Evolutionary conservation across 1,140 invertebrate species (phyloP), one percentile per base, ranked within the genome.

Genomic region (Achroia grisella): DNA sequence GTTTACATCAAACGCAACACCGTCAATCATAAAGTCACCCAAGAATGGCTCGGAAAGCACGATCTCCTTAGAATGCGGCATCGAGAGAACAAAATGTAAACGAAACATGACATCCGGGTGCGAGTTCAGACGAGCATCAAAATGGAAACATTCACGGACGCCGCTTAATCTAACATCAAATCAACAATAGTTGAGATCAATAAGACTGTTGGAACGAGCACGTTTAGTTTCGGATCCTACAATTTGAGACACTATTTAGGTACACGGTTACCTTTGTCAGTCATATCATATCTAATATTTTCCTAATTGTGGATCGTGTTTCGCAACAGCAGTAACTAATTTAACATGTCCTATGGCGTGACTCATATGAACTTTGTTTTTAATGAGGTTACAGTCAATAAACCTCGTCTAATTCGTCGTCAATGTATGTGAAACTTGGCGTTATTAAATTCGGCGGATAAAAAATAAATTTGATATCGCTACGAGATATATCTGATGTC

Each of bases 21-120:
- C 36, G 57, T 65, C 62, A 65, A 65, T 62, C 52, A 56, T 48
- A 52, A 52, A 52, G 53, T 55, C 56, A 49, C 56, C 62, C 46
- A 55, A 36, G 30, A 66, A 60, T 47, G 52, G 17, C 17, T 23
- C 46, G 39, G 17, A 55, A 23, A 32, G 47, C 66, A 67, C 59
- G 62, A 68, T 39, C 44, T 48, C 43, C 51, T 59, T 57, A 56
- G 45, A 56, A 62, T 49, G 44, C 56, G 48, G 47, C 49, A 64
- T 68, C 65, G 58, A 66, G 49, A 64, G 58, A 53, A 60, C 64
- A 56, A 60, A 67, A 67, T 70, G 63, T 65, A 65, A 67, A 66
- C 52, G 48, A 39, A 70, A 71, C 67, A 73, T 64, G 72, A 76
- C 74, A 76, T 81, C 72, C 72, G 71, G 74, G 67, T 72, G 72